Evolutionary conservation across 2,888 invertebrate species (phyloP).

Genomic region (Hymenopus coronatus): DNA sequence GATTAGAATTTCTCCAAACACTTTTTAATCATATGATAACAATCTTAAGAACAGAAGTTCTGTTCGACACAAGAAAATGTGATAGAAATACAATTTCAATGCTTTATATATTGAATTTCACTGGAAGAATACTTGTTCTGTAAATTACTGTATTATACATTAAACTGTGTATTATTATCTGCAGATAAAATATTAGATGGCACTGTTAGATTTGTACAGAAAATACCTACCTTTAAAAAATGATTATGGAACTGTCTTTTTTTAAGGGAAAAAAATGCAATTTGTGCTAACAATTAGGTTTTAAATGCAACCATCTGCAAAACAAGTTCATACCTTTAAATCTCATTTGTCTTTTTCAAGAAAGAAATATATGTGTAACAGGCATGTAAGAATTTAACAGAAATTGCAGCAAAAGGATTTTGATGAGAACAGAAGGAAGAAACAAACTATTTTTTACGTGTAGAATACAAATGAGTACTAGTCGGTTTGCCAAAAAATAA

Average conservation of each 20-base stretch:
- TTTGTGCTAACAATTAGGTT: not conserved
- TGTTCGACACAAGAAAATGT: not conserved
- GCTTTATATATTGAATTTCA: not conserved
- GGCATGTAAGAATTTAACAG: not conserved
- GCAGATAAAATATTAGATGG: not conserved
- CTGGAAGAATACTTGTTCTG: not conserved
- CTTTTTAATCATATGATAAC: not conserved
- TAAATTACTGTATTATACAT: not conserved
- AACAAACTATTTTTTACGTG: slow-evolving; percentile 21
- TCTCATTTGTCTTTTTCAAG: not conserved
- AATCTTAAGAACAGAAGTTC: not conserved
- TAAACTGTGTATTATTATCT: not conserved
- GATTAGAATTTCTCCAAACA: not conserved
- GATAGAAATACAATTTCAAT: not conserved
- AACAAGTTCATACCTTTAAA: not conserved
- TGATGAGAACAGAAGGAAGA: not conserved
- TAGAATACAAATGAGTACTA: slow-evolving; percentile 20
- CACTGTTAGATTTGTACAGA: not conserved
- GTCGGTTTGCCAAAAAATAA: slow-evolving; percentile 22
- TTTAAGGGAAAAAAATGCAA: not conserved
- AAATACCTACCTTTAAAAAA: not conserved
- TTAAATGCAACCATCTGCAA: not conserved
- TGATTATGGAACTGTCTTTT: not conserved
- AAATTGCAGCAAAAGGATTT: not conserved
- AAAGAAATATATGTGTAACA: not conserved